Evolutionary conservation across 2,113 vertebrate species (phyloP).

Genomic region (Anthoscopus minutus): DNA sequence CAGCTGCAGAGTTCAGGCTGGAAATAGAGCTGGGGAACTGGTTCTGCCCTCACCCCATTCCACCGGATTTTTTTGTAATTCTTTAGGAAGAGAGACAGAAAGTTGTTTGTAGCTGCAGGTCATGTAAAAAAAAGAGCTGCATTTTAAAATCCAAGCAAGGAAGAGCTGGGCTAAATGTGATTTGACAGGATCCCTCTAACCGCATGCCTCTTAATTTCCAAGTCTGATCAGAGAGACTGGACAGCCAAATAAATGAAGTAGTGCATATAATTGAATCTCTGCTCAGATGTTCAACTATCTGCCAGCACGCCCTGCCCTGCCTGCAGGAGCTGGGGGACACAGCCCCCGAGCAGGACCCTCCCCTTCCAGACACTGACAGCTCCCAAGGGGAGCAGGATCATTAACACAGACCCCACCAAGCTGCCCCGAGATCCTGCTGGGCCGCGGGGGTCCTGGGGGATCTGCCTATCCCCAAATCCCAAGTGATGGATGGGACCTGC

Average conservation of each 20-base stretch:
- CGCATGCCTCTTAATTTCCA: conserved; percentile 45
- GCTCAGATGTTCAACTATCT: not conserved
- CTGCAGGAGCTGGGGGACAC: not conserved
- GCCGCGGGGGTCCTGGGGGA: not conserved
- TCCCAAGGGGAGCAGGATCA: not conserved
- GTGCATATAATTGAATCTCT: conserved; percentile 40
- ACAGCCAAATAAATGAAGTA: conserved; percentile 41
- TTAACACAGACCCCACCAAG: not conserved
- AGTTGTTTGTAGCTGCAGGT: conserved; percentile 47
- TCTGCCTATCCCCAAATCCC: not conserved
- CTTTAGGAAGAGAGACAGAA: not conserved
- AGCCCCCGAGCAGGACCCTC: not conserved
- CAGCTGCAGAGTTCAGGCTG: not conserved
- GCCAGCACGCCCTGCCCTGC: not conserved
- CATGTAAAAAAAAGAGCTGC: conserved; percentile 22
- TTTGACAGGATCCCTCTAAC: conserved; percentile 42
- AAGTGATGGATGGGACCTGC: not conserved
- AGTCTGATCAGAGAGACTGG: conserved; percentile 40
- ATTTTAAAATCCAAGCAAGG: not conserved
- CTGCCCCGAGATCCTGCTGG: not conserved
- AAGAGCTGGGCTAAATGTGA: conserved; percentile 14
- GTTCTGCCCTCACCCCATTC: not conserved
- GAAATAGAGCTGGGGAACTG: not conserved
- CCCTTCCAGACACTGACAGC: not conserved
- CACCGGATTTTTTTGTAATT: not conserved